A percentile compares a stretch with the other conserved stretches of the same genome.
phyloP scores from a whole-genome alignment of 2,888 invertebrate genomes.

The Eupelmus urozonus region DNA sequence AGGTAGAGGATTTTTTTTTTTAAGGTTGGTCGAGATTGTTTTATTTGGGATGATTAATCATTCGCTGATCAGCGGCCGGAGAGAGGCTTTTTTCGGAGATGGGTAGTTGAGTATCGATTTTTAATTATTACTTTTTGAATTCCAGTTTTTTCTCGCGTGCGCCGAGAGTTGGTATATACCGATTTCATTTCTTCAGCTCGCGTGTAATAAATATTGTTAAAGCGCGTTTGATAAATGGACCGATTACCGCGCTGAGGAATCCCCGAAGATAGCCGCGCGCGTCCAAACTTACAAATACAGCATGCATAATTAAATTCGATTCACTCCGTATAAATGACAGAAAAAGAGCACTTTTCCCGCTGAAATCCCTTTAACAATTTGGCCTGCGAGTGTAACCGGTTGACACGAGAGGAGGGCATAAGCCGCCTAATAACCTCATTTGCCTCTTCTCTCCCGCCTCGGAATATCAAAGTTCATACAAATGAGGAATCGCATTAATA shows the following conservation, averaged over 20 bases:
- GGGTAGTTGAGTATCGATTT: not conserved
- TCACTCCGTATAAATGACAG: too few relatives aligned
- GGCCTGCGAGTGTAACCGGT: conserved; percentile 30
- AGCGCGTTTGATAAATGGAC: too few relatives aligned
- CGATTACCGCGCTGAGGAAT: too few relatives aligned
- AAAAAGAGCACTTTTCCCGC: conserved; percentile 11
- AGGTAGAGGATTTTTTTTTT: conserved; percentile 55
- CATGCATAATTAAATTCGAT: too few relatives aligned
- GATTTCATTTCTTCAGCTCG: too few relatives aligned
- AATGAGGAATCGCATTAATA: conserved; percentile 58
- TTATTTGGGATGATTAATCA: conserved; percentile 45
- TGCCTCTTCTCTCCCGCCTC: conserved; percentile 59
- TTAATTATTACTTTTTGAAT: not conserved
- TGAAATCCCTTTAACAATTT: conserved; percentile 31
- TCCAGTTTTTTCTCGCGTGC: too few relatives aligned
- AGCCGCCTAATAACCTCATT: conserved; percentile 65
- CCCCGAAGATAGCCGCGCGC: too few relatives aligned
- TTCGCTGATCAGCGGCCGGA: not conserved
- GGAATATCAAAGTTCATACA: conserved; percentile 50
- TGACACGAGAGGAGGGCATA: conserved; percentile 25
- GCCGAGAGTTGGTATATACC: too few relatives aligned
- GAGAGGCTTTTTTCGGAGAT: not conserved
- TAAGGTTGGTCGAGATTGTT: conserved; percentile 21
- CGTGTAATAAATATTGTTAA: too few relatives aligned
- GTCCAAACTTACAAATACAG: too few relatives aligned